Base-by-base conservation (phyloP, 2,113 vertebrate species). In the Microtus ochrogaster region DNA sequence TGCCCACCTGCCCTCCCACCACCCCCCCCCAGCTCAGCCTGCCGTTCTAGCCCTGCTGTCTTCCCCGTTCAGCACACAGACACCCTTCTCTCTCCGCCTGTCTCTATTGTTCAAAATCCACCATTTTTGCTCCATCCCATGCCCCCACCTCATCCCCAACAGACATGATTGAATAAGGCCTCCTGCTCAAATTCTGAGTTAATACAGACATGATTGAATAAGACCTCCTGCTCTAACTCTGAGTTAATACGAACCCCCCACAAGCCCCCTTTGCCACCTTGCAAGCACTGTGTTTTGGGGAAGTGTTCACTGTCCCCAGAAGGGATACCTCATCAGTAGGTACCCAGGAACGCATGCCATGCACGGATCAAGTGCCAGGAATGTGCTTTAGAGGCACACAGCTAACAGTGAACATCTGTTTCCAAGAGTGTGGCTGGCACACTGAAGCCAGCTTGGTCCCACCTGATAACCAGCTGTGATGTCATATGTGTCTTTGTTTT, bases 311-410 rank as follows among this genome's bases (percentile, higher is more conserved):
- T 85, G 47, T 16, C 26, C 17, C 4, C 3, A 11, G 11, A 44
- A 85, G 61, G 65, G 70, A 65, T n/a, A 14, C 24, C 7, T 26
- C 36, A 17, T 28, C 70, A 66, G 4, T 2, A 2, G 21, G 6
- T 28, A 24, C 4, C 39, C 14, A 28, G 84, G 49, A n/a, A 19
- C 19, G 68, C 33, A 36, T 12, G 7, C 2, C 2, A 44, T n/a
- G 16, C 39, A 0, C 3, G 24, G 58, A 73, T 72, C 33, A 9
- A 22, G 17, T 10, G 0, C 3, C 63, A 14, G 0, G 2, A 5
- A 21, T 0, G 33, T 28, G 74, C 22, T 3, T 19, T 2, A 3
- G 7, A 28, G 55, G 68, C 14, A 21, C 82, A 86, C 66, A 2
- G 58, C 49, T 41, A 49, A 44, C 89, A 36, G 47, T 5, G 39